Conservation (phyloP, 2,113 vertebrate species). For the Abramis brama region DNA sequence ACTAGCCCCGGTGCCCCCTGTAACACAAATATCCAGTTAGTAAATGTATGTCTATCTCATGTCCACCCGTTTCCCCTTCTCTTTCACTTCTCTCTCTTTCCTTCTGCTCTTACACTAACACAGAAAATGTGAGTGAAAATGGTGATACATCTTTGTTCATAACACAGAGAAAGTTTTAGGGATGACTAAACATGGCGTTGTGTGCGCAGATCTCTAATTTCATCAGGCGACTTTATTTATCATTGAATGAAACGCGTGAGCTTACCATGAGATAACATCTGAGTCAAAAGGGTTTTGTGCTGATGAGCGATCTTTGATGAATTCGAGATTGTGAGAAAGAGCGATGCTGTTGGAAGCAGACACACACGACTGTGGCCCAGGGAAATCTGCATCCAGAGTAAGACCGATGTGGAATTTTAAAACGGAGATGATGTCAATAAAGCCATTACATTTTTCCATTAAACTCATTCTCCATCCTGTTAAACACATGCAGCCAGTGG, state of each 20-base stretch:
- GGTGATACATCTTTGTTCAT: background rate
- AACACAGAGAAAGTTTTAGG: slow-evolving; percentile 14
- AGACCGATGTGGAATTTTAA: slow-evolving; percentile 34
- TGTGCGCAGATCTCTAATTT: background rate
- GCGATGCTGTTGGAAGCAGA: background rate
- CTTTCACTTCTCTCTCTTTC: background rate
- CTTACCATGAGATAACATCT: slow-evolving; percentile 9
- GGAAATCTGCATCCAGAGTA: slow-evolving; percentile 21
- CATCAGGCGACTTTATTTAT: background rate
- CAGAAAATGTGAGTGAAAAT: background rate
- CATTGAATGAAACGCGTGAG: background rate
- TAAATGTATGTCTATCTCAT: too few relatives aligned
- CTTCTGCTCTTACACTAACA: background rate
- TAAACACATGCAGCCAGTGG: slow-evolving; percentile 7
- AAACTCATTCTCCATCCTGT: slow-evolving; percentile 9
- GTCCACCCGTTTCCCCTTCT: background rate
- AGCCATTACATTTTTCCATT: slow-evolving; percentile 18
- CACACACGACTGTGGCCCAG: background rate
- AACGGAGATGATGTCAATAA: slow-evolving; percentile 28
- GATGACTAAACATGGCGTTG: slow-evolving; percentile 19
- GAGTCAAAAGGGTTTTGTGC: background rate
- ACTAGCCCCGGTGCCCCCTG: too few relatives aligned
- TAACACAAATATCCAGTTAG: too few relatives aligned
- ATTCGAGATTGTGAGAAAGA: background rate
- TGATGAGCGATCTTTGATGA: slow-evolving; percentile 10